Percentiles rank a stretch among this genome's conserved stretches.
Conservation (phyloP, 1,140 invertebrate species). For the Drosophila kohkoa region DNA sequence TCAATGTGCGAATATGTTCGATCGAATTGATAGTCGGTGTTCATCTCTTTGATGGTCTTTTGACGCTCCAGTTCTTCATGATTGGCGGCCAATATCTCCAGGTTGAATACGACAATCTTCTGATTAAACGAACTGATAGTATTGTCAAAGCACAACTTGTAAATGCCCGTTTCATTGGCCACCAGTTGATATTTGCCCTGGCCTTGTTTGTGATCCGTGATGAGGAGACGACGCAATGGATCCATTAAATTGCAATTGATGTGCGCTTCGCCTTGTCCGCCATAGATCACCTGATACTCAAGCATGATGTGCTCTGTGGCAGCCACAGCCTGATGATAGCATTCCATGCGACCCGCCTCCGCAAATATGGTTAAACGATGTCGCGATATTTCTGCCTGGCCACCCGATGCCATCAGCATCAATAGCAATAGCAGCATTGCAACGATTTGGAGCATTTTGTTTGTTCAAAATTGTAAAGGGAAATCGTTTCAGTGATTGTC, state of each 20-base stretch:
- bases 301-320: conserved; percentile 87
- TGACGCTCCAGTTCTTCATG: conserved; percentile 37
- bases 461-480: conserved; percentile 22
- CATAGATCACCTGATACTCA: conserved; percentile 92
- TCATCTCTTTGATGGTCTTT: conserved; percentile 84
- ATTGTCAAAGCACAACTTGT: conserved; percentile 93
- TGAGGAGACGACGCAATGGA: conserved; percentile 87
- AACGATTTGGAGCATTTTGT: conserved; percentile 59
- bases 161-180: conserved; percentile 87
- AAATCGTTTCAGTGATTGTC: conserved; percentile 36
- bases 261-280: conserved; percentile 90
- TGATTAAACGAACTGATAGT: conserved; percentile 90
- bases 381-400: conserved; percentile 70
- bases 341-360: conserved; percentile 88
- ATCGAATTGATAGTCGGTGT: conserved; percentile 88
- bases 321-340: conserved; percentile 88
- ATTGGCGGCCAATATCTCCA: conserved; percentile 86
- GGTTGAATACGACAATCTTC: conserved; percentile 92
- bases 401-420: conserved; percentile 22
- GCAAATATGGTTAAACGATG: conserved; percentile 89
- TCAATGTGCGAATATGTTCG: conserved; percentile 87
- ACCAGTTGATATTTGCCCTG: conserved; percentile 87
- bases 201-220: conserved; percentile 87
- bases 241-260: conserved; percentile 89
- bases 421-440: conserved; percentile 2